Evolutionary conservation across 2,113 vertebrate species (phyloP).

Genomic region (Aramus guarauna): DNA sequence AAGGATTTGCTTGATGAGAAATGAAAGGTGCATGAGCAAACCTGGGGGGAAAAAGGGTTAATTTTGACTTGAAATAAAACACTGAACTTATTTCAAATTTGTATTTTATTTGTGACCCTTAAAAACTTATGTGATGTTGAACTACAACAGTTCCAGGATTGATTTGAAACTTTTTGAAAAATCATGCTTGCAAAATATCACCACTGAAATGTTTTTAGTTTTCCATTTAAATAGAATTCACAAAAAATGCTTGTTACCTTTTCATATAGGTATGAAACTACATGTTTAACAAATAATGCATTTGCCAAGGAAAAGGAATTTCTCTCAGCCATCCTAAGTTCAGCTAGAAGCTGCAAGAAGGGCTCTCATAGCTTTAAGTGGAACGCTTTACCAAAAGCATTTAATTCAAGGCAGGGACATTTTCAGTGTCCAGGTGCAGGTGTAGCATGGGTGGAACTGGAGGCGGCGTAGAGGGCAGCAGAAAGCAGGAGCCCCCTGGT

Average conservation of each 20-base stretch:
- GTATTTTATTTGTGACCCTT: background rate
- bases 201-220: background rate
- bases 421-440: background rate
- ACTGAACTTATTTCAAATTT: background rate
- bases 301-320: background rate
- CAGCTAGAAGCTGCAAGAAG: background rate
- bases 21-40: background rate
- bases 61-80: background rate
- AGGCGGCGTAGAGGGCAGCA: fast-evolving
- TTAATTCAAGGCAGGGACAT: background rate
- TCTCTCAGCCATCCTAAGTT: background rate
- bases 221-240: background rate
- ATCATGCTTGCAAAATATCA: background rate
- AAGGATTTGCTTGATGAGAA: background rate
- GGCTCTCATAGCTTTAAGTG: background rate
- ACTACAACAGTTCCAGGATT: background rate
- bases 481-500: background rate
- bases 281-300: background rate
- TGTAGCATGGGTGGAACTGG: background rate
- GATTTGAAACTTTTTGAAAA: background rate
- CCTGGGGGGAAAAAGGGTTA: fast-evolving
- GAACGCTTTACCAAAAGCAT: background rate
- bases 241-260: background rate
- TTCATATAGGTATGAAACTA: background rate
- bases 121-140: background rate